These are phyloP conservation scores for Megalurothrips usitatus DNA, from an alignment of 2,888 invertebrate species.

Conservation along the genomic window DNA sequence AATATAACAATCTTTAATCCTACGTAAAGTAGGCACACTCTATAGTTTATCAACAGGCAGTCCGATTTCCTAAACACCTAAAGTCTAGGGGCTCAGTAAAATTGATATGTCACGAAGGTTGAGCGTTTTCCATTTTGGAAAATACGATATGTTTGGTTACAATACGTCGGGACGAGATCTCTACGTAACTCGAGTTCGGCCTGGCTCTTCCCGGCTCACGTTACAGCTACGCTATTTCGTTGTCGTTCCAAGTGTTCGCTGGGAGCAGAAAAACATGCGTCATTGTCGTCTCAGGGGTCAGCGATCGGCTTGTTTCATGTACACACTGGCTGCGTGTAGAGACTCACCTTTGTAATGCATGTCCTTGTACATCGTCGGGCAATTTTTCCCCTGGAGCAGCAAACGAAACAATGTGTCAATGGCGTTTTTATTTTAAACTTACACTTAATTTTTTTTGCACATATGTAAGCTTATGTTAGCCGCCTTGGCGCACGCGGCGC, in stretches of 20 bases:
- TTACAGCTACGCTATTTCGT: background rate
- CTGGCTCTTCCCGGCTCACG: background rate
- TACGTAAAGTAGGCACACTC: background rate
- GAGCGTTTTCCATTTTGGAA: background rate
- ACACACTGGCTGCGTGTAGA: background rate
- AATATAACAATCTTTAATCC: background rate
- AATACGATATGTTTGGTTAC: conserved; percentile 3
- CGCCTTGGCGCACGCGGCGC: no score
- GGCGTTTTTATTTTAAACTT: background rate
- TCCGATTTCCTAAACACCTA: background rate
- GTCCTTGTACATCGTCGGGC: conserved; percentile 84
- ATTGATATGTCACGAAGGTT: conserved; percentile 4
- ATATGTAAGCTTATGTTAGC: background rate
- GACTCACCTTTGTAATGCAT: conserved; percentile 78
- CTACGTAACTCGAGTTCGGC: background rate
- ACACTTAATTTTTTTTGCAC: background rate
- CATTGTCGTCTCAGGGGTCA: no score
- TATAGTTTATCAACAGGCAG: background rate
- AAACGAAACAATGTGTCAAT: conserved; percentile 27
- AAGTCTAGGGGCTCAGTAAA: background rate
- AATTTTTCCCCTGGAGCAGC: conserved; percentile 62
- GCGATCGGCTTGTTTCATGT: background rate
- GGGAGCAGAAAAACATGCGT: background rate
- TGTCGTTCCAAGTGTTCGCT: background rate
- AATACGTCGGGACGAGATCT: background rate